Base-by-base conservation (phyloP, 1,140 invertebrate genomes). In the Heliconius himera region DNA sequence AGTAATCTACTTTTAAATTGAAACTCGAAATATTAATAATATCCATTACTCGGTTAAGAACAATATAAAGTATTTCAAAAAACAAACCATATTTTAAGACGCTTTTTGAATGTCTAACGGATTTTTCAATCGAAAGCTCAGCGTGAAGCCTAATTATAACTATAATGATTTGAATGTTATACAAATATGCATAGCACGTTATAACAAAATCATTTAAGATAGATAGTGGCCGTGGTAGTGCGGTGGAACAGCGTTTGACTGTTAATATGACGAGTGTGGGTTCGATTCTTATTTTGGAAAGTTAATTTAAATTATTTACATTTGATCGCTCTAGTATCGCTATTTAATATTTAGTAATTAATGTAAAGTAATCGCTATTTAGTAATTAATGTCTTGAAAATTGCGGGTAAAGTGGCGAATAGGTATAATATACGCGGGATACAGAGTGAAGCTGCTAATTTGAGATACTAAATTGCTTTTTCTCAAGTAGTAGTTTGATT, bases 61-160 rank as follows among this genome's bases (percentile, higher is more conserved):
- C 78, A 80, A 70, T 83, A 78, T 76, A 66, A 81, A 75, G 74
- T 74, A 49, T 79, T 74, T 73, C 79, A 71, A 78, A 82, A 80
- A 84, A 77, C 81, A 80, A 82, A 88, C 80, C 82, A 86, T 87
- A 86, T 83, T 82, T 85, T 81, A 88, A 77, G 46, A 73, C 73
- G 81, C 79, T 82, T 81, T 49, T 22, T 73, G 36, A 79, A 73
- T 73, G 81, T 74, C 74, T 82, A 77, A 72, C 78, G 87, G 84
- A 88, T 88, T 92, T 91, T 92, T 92, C 89, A 92, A 92, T 92
- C 89, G 88, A 51, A 83, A 8, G 76, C 91, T 36, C 91, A 92
- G 90, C 87, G 71, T 89, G 91, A 79, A 22, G 73, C 84, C 87
- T 88, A 89, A 91, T 91, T 90, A 92, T 86, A 89, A 84, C 78